Evolutionary conservation across 2,113 vertebrate species (phyloP).

Genomic region (Mobula birostris): DNA sequence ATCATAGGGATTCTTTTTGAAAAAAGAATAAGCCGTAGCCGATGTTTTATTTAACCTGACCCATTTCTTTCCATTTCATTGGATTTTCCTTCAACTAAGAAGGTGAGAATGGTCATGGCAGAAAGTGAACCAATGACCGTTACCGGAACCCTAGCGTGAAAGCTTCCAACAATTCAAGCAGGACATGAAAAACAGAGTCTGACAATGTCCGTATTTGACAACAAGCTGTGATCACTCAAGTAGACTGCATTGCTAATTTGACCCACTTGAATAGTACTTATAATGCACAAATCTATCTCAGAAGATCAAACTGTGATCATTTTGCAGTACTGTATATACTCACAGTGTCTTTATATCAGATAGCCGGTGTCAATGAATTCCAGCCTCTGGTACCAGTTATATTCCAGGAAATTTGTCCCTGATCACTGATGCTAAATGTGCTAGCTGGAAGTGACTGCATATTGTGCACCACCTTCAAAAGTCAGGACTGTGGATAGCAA

Average conservation of each 20-base stretch:
- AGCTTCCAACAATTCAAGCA: neutral
- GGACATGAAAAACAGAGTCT: neutral
- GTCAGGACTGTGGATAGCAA: too few relatives aligned
- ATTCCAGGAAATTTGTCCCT: neutral
- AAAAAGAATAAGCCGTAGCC: neutral
- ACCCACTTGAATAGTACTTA: neutral
- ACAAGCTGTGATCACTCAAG: neutral
- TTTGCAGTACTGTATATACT: neutral
- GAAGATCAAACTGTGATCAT: neutral
- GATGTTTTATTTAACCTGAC: neutral
- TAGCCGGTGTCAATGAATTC: neutral
- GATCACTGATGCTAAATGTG: neutral
- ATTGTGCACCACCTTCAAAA: too few relatives aligned
- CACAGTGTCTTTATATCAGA: neutral
- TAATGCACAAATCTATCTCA: neutral
- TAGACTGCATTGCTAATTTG: neutral
- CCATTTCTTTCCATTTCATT: neutral
- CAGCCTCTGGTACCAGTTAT: neutral
- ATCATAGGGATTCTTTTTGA: neutral
- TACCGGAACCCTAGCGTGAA: neutral
- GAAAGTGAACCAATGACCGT: neutral
- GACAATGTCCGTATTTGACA: neutral
- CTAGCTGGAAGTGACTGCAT: neutral
- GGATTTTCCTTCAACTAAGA: neutral
- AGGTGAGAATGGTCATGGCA: neutral